Evolutionary conservation across 2,797 vertebrate species (phyloP).

Genomic region (Sebastes matsubarae): DNA sequence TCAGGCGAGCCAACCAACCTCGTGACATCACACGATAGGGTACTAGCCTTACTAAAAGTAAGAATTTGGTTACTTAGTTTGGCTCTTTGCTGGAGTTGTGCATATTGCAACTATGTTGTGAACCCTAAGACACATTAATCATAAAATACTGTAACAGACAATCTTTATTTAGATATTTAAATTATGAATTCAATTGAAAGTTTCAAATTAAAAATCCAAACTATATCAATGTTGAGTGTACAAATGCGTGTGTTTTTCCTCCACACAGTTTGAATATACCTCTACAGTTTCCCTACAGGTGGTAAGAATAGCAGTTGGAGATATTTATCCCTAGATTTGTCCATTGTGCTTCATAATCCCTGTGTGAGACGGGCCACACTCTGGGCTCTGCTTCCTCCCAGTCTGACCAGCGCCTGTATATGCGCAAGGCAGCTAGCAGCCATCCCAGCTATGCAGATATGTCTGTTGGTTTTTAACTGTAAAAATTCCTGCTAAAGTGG

Average conservation of each 20-base stretch:
- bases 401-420: conserved; percentile 22
- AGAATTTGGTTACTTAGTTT: neutral
- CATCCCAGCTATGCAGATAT: conserved; percentile 63
- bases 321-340: conserved; percentile 27
- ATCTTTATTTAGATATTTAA: neutral
- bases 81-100: neutral
- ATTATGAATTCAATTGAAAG: neutral
- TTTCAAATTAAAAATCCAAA: neutral
- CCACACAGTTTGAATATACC: neutral
- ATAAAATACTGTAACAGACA: neutral
- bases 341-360: conserved; percentile 32
- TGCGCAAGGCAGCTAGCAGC: conserved; percentile 39
- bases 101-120: neutral
- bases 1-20: no score
- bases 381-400: neutral
- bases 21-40: no score
- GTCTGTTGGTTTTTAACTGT: conserved; percentile 70
- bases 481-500: conserved; percentile 65
- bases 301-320: conserved; percentile 8
- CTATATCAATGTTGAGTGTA: neutral
- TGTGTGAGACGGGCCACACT: neutral
- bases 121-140: neutral
- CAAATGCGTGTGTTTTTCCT: neutral
- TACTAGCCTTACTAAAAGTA: neutral
- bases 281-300: neutral